These are phyloP conservation scores for Phymorhynchus buccinoides DNA, from an alignment of 1,140 invertebrate genomes.

Conservation along the genomic window DNA sequence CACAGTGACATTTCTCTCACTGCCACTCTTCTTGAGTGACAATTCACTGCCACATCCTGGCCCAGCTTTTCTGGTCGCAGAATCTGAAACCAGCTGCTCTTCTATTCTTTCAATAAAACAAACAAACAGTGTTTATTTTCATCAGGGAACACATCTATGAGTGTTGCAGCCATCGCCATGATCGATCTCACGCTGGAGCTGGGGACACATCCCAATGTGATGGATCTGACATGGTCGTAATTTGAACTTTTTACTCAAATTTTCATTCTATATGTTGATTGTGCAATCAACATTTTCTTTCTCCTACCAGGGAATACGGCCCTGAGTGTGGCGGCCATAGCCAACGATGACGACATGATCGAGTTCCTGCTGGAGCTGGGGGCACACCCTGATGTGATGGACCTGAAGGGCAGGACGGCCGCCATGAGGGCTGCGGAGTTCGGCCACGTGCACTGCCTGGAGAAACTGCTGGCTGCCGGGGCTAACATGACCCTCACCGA, in stretches of 20 bases:
- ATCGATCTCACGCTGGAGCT: slow-evolving; percentile 69
- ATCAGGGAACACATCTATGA: too few species aligned
- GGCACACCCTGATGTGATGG: slow-evolving; percentile 73
- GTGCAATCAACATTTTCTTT: too few species aligned
- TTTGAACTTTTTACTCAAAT: too few species aligned
- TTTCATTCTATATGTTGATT: too few species aligned
- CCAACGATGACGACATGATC: slow-evolving; percentile 72
- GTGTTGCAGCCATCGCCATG: too few species aligned
- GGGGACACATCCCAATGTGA: slow-evolving; percentile 73
- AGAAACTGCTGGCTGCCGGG: slow-evolving; percentile 66
- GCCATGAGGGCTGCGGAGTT: slow-evolving; percentile 73
- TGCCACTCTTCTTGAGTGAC: too few species aligned
- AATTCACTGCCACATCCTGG: too few species aligned
- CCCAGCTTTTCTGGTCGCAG: too few species aligned
- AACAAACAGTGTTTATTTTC: too few species aligned
- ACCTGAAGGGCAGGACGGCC: slow-evolving; percentile 71
- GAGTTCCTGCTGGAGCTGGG: slow-evolving; percentile 69
- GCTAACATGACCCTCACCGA: slow-evolving; percentile 72
- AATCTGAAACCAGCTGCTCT: too few species aligned
- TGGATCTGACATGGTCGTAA: slow-evolving; percentile 68
- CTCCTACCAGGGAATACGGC: slow-evolving; percentile 61
- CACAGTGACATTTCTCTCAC: too few species aligned
- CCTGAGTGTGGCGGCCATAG: slow-evolving; percentile 65
- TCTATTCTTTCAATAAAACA: too few species aligned
- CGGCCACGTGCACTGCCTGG: slow-evolving; percentile 72